Evolutionary conservation across 2,888 invertebrate genomes (phyloP), one percentile per base, ranked within the genome.

Genomic region (Cartodere bifasciata): DNA sequence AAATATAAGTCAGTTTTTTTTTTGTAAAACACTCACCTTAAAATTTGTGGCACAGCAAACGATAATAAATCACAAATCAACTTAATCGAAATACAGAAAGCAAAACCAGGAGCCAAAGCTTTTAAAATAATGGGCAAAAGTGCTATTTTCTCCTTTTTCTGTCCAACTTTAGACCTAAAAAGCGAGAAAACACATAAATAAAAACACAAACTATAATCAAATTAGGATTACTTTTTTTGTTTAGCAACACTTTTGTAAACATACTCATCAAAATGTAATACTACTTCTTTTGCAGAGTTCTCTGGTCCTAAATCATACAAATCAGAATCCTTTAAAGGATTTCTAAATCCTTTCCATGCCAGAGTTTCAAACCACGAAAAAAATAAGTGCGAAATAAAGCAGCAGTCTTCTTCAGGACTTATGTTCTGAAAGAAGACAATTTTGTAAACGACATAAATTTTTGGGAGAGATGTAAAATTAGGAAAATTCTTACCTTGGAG

Each of bases 261-360:
- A 49, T 75, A 67, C 54, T 75, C 74, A 36, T 85, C 81, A 53
- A 88, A 88, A 30, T 63, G 63, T 2, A 83, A 82, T 41, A 84
- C 77, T 2, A 86, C 72, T 55, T 75, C 73, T 31, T 63, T 66
- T 10, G 83, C 79, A 29, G 72, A 73, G 51, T 90, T 85, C 37
- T 74, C 48, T 2, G 52, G 47, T 23, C 65, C 66, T 32, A 72
- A 47, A 25, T 62, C 54, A 65, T 67, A 72, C 22, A 73, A 47
- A 44, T 73, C 70, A 9, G 57, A 50, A 27, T 49, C 49, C 16
- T 55, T 62, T 34, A 74, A 47, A 0, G 68, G 60, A 31, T 61
- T 58, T 34, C 58, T 53, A 46, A 60, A 69, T 2, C 70, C 70
- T 29, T 53, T 54, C 43, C 62, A 56, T 3, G 65, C 58, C 41